phyloP scores from a whole-genome alignment of 2,797 vertebrate genomes.

The Steatocranus sp. region DNA sequence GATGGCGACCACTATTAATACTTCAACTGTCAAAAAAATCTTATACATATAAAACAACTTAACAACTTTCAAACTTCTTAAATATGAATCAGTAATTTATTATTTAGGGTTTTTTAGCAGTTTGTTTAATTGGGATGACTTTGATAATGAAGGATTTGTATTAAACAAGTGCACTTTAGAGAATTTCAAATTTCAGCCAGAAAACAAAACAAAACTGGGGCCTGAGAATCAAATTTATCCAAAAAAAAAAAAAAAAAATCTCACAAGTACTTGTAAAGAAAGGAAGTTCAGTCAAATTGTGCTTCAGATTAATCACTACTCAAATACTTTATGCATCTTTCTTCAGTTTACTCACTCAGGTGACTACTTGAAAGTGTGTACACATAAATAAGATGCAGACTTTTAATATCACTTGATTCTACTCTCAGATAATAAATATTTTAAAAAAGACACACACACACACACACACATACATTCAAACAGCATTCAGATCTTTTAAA shows the following conservation, averaged over 20 bases:
- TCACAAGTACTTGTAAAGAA: background rate
- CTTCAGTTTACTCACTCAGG: background rate
- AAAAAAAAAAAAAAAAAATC: background rate
- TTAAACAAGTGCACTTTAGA: slow-evolving; percentile 12
- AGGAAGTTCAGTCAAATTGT: slow-evolving; percentile 3
- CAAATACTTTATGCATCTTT: background rate
- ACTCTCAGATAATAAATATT: background rate
- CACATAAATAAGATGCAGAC: background rate
- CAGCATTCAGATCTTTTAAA: background rate
- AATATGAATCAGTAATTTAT: background rate
- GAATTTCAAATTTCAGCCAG: background rate
- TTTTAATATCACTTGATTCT: background rate
- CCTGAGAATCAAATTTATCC: slow-evolving; percentile 38
- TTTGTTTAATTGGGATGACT: background rate
- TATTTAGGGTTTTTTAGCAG: background rate
- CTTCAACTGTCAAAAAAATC: slow-evolving; percentile 25
- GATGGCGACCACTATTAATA: background rate
- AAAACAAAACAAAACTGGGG: slow-evolving; percentile 15
- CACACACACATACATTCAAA: background rate
- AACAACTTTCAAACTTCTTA: slow-evolving; percentile 16
- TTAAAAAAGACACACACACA: background rate
- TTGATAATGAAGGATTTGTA: background rate
- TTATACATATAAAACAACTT: slow-evolving; percentile 19
- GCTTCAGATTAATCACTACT: slow-evolving; percentile 1
- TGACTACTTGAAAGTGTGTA: background rate